Evolutionary conservation across 2,888 invertebrate genomes (phyloP).

Genomic region (Drosophila mulleri): DNA sequence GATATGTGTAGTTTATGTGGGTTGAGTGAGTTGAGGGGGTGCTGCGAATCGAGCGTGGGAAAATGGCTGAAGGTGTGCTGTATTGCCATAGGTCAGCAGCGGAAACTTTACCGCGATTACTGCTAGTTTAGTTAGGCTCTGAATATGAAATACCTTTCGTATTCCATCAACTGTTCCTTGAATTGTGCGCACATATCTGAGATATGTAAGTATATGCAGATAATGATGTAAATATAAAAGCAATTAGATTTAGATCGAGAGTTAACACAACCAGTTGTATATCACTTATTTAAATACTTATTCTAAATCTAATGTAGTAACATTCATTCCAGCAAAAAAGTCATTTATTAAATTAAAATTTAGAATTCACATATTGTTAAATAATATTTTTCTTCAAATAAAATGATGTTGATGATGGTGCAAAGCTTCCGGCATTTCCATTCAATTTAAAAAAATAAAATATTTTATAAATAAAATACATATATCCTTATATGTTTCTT

Average conservation of each 20-base stretch:
- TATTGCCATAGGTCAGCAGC: constrained; percentile 30
- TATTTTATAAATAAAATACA: too few relatives aligned
- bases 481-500: too few relatives aligned
- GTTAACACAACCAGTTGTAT: neutral
- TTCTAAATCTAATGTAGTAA: too few relatives aligned
- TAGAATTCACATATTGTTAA: too few relatives aligned
- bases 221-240: neutral
- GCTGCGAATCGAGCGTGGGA: constrained; percentile 34
- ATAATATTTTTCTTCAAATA: too few relatives aligned
- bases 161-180: neutral
- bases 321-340: too few relatives aligned
- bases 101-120: neutral
- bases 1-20: constrained; percentile 29
- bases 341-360: too few relatives aligned
- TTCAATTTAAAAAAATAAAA: too few relatives aligned
- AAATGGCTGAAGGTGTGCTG: neutral
- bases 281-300: too few relatives aligned
- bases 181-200: rapidly evolving
- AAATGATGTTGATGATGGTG: too few relatives aligned
- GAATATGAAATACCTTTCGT: neutral
- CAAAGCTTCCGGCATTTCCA: too few relatives aligned
- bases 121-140: neutral
- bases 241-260: neutral
- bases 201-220: neutral
- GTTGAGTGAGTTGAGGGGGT: neutral